Evolutionary conservation across 2,888 invertebrate species (phyloP), one percentile per base, ranked within the genome.

Genomic region (Pogonocherus hispidulus): DNA sequence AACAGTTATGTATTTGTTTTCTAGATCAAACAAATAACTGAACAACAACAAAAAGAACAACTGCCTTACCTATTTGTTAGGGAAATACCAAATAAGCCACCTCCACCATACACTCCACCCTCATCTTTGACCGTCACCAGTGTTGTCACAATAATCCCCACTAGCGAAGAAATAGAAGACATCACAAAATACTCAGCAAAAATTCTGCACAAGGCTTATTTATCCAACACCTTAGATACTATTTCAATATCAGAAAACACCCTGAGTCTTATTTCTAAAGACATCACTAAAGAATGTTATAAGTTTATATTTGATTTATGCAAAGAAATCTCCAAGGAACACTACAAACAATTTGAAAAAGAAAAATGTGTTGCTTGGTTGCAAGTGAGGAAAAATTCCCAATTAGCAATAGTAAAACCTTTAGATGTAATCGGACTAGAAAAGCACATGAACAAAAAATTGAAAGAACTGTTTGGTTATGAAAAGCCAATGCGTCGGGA

Each of bases 21-120:
- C 46, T 16, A 91, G 90, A 89, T 90, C 64, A 90, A 90, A 78
- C 88, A 88, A 79, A 72, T 79, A 19, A 84, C 90, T 19, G 86
- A 87, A 71, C 86, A 86, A 65, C 87, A 88, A 76, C 86, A 86
- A 63, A 87, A 88, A 64, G 87, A 87, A 67, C 87, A 87, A 73
- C 83, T 87, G 16, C 87, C 89, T 47, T 90, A 87, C 80, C 85
- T 86, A 75, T 91, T 87, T 81, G 86, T 90, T 47, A 84, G 92
- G 52, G 91, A 91, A 83, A 91, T 92, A 71, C 92, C 92, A 3
- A 92, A 92, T 81, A 92, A 92, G 80, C 92, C 93, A 8, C 93
- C 93, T 1, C 93, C 93, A 0, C 93, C 93, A 0, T 93, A 93
- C 83, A 91, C 90, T 0, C 91, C 92, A 5, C 92, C 91, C 0